Evolutionary conservation across 1,140 invertebrate genomes (phyloP).

Genomic region (Drosophila truncata): DNA sequence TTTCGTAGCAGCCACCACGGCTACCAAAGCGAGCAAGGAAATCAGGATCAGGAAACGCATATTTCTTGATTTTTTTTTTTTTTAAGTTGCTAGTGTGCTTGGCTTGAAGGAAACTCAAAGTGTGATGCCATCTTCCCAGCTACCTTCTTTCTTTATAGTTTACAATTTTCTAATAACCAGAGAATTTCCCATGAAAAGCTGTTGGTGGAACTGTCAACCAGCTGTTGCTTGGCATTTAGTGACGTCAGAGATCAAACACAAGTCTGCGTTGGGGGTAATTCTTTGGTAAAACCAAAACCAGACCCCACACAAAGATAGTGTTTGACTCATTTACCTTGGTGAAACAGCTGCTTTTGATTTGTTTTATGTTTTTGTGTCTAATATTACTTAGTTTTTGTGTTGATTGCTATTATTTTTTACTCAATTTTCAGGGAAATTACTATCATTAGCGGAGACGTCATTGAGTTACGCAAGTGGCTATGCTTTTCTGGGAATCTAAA

Average conservation of each 20-base stretch:
- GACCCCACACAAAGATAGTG: constrained; percentile 9
- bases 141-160: constrained; percentile 35
- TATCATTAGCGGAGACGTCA: constrained; percentile 3
- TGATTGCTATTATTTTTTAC: neutral
- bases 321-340: constrained; percentile 12
- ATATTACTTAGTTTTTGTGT: neutral
- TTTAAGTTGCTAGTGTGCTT: constrained; percentile 8
- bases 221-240: neutral
- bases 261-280: constrained; percentile 11
- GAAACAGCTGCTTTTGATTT: neutral
- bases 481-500: neutral
- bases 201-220: constrained; percentile 3
- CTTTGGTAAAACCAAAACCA: constrained; percentile 11
- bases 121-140: constrained; percentile 8
- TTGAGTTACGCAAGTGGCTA: neutral
- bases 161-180: neutral
- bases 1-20: constrained; percentile 24
- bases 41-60: constrained; percentile 43
- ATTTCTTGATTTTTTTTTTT: constrained; percentile 7
- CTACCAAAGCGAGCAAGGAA: constrained; percentile 25
- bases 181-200: neutral
- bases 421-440: neutral
- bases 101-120: constrained; percentile 11
- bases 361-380: neutral
- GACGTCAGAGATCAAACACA: constrained; percentile 5